Evolutionary conservation across 2,888 invertebrate species (phyloP), one percentile per base, ranked within the genome.

Genomic region (Leucoma salicis): DNA sequence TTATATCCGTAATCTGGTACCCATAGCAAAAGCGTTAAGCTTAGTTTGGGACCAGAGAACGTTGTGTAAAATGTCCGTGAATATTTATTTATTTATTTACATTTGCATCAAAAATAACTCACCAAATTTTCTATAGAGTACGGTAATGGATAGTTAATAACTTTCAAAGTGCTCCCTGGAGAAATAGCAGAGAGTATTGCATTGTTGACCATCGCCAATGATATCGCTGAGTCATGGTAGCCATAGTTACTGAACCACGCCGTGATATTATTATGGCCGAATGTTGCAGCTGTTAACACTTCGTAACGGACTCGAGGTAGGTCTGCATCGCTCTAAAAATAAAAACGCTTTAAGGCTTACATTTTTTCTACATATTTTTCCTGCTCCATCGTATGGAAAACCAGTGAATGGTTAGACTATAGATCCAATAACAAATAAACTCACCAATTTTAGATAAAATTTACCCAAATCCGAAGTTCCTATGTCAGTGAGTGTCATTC

Each of bases 221-320:
- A 90, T 32, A 95, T 88, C 0, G 94, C 94, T 0, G 94, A 92
- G 34, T 93, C 92, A 72, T 96, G 96, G 65, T 92, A 93, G 0
- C 95, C 94, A 62, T 95, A 94, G 71, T 95, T 95, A 68, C 96
- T 95, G 73, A 95, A 94, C 92, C 94, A 94, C 3, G 92, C 94
- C 0, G 89, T 93, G 2, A 94, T 87, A 11, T 73, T 72, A 4
- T 70, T 63, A 0, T 63, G 57, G 0, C 85, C 63, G 61, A 92
- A 91, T 0, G 92, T 90, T 0, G 92, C 93, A 0, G 92, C 93
- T 0, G 90, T 81, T 35, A 94, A 70, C 46, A 91, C 91, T 49
- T 90, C 90, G 27, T 84, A 78, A 45, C 91, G 87, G 10, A 91
- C 74, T 0, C 87, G 78, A 4, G 79, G 58, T 28, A 86, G 70